Evolutionary conservation across 2,113 vertebrate species (phyloP).

Genomic region (Octodon degus): DNA sequence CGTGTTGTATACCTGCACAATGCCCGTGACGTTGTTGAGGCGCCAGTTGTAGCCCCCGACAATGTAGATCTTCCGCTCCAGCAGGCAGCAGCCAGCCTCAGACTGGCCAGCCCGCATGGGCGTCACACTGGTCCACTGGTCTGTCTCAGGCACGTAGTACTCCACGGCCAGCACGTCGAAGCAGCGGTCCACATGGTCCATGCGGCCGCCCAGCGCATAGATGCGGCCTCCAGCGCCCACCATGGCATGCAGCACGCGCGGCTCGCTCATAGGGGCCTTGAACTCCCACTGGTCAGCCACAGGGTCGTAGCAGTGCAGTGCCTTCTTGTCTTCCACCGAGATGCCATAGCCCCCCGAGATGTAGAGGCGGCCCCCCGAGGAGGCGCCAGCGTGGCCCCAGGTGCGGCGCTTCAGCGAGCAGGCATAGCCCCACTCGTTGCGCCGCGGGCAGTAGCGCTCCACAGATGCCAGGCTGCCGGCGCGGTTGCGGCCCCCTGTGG

Average conservation of each 20-base stretch:
- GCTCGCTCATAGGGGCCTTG: constrained; percentile 95
- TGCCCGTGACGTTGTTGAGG: constrained; percentile 97
- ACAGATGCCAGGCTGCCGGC: constrained; percentile 96
- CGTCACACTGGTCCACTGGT: constrained; percentile 96
- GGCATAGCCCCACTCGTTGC: constrained; percentile 93
- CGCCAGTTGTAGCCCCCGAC: constrained; percentile 99
- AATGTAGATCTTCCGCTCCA: constrained; percentile 94
- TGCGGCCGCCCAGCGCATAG: constrained; percentile 95
- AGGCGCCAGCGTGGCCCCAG: constrained; percentile 96
- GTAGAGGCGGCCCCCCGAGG: constrained; percentile 90
- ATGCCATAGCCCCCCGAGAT: constrained; percentile 97
- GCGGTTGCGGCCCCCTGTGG: constrained; percentile 96
- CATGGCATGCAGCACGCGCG: constrained; percentile 96
- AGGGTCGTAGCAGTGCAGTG: constrained; percentile 94
- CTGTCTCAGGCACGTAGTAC: constrained; percentile 93
- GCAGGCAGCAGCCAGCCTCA: constrained; percentile 94
- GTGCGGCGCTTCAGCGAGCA: constrained; percentile 95
- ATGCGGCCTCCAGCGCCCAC: constrained; percentile 87
- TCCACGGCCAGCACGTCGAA: constrained; percentile 96
- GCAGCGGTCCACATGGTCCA: constrained; percentile 98
- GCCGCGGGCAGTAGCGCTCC: constrained; percentile 94
- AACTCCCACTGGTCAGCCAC: constrained; percentile 93
- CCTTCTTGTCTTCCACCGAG: constrained; percentile 96
- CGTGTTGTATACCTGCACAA: constrained; percentile 97
- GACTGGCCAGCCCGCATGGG: constrained; percentile 97